Evolutionary conservation across 35 echinoderm and acorn worm species (phyloP), one percentile per base, ranked within the genome.

Genomic region (Lytechinus variegatus): DNA sequence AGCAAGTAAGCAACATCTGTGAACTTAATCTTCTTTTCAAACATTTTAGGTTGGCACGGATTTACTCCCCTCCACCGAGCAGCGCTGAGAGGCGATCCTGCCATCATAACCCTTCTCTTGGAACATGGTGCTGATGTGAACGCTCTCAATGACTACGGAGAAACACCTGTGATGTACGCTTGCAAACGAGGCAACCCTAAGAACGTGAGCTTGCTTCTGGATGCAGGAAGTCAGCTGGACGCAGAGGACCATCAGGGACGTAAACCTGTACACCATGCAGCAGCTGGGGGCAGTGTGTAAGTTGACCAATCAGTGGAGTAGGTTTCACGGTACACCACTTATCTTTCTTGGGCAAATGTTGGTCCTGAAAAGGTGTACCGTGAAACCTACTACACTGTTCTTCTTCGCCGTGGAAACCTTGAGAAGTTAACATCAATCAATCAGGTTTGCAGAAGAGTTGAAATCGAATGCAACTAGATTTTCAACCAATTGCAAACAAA

Each of bases 241-340:
- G 61, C 58, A 14, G 90, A 66, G 53, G 98, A 99, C 95, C 91
- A 92, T 27, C 55, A 95, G 1, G 96, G 96, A 10, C 96, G 98
- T 52, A 97, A 95, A 52, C 57, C 94, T 61, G 89, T 99, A 28
- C 97, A 99, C 89, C 98, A 99, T 97, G 97, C 98, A 27, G 97
- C 98, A 28, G 71, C 88, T 52, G 98, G 97, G 8, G 98, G 98
- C 27, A 96, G 96, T 99, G 97, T 99, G 98, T 99, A 98, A 99
- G 98, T 99, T 16, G 3, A 54, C 9, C 54, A 53, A 86, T 44
- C 33, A 44, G 33, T 44, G 33, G 0, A 44, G 33, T 44, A 44
- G 33, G 33, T 44, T 44, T 44, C 33, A 44, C 33, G 33, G 33
- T 44, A 44, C 33, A 44, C 33, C 33, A 44, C 2, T 44, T 44